Base-by-base conservation (phyloP, 2,888 invertebrate genomes). In the Nomada fucata region DNA sequence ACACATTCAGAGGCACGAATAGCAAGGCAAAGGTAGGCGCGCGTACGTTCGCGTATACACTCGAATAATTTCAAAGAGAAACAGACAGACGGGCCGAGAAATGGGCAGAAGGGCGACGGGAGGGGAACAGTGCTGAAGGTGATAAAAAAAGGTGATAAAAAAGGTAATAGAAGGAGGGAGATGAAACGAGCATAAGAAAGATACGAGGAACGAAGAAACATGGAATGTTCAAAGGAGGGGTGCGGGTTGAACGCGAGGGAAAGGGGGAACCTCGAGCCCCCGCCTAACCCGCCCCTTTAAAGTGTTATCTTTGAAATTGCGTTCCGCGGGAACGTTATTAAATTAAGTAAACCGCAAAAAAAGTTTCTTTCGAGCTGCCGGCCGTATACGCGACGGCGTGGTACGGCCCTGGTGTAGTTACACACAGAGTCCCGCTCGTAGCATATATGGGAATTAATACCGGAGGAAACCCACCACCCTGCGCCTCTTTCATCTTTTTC, bases 291-390 rank as follows among this genome's bases (percentile, higher is more conserved):
- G 86, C 81, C 76, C 78, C 82, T 87, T 88, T 89, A 87, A 76
- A 92, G 90, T 84, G 90, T 91, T 91, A 92, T 92, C 90, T 90
- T 90, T 89, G 90, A 91, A 92, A 92, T 91, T 90, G 90, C 89
- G 87, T 90, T 90, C 86, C 88, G 85, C 79, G 88, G 88, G 72
- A 87, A 88, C 87, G 88, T 91, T 91, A 92, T 92, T 92, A 90
- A 92, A 92, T 91, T 91, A 90, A 91, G 89, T 88, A 90, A 89
- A 90, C 91, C 89, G 83, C 88, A 86, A 87, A 85, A 36, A 89
- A 89, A 90, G 88, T 90, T 88, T 87, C 86, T 89, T 89, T 83
- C 76, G 69, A 53, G 70, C 85, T 55, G 60, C 71, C 71, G 63
- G 61, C 73, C 73, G 65, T 60, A 47, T 50, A 67, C 67, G 18